Percentiles rank a stretch among this genome's conserved stretches.
phyloP scores from a whole-genome alignment of 2,797 vertebrate genomes.

The Champsocephalus esox region DNA sequence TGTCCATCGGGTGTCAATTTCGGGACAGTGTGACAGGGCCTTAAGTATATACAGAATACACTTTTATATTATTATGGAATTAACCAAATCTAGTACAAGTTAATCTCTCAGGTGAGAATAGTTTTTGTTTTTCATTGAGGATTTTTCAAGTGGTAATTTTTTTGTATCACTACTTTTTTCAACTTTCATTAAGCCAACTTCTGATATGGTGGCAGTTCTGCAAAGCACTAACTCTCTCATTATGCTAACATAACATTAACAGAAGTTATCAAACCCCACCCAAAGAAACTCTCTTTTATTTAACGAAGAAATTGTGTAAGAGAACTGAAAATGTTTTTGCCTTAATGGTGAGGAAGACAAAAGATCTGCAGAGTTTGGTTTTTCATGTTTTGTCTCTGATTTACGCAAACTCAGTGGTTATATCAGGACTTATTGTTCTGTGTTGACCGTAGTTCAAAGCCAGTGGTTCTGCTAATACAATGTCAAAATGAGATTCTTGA shows the following conservation, averaged over 20 bases:
- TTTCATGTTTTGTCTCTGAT: background rate
- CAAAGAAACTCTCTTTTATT: too few species aligned
- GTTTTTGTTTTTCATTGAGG: background rate
- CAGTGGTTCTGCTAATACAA: background rate
- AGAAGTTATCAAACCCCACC: background rate
- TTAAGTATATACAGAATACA: background rate
- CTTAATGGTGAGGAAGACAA: background rate
- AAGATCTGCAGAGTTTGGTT: background rate
- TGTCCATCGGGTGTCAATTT: too few species aligned
- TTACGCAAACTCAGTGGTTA: background rate
- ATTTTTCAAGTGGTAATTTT: background rate
- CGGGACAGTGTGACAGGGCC: too few species aligned
- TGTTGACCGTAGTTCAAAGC: background rate
- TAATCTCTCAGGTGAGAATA: background rate
- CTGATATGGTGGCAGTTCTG: background rate
- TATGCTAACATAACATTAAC: background rate
- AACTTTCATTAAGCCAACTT: background rate
- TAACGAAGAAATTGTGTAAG: background rate
- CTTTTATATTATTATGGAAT: background rate
- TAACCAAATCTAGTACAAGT: background rate
- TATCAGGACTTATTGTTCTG: background rate
- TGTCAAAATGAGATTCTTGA: conserved; percentile 6
- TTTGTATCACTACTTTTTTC: background rate
- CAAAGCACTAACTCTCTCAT: background rate
- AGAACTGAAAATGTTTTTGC: background rate